phyloP scores from a whole-genome alignment of 2,888 invertebrate genomes.

The Chelonus formosanus region DNA sequence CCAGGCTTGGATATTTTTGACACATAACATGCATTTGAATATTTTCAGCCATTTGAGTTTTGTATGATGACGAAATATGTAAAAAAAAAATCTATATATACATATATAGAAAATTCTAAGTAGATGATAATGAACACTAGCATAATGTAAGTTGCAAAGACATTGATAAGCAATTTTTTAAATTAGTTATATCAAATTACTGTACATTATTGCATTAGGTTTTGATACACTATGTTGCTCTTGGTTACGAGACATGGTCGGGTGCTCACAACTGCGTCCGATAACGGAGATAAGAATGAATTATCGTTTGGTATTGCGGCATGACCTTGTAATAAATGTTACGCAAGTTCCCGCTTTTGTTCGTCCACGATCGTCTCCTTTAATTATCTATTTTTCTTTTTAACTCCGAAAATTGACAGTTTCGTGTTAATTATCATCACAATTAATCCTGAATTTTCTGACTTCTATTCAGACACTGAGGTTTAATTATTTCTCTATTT shows the following conservation, averaged over 20 bases:
- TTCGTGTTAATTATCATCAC: background rate
- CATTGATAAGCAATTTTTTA: background rate
- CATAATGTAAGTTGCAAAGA: no score
- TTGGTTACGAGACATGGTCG: conserved; percentile 29
- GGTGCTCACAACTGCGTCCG: conserved; percentile 31
- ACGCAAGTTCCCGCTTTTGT: conserved; percentile 29
- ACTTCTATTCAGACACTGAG: no score
- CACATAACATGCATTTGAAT: background rate
- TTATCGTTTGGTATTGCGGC: conserved; percentile 38
- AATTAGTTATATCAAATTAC: background rate
- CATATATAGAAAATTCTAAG: no score
- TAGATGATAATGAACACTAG: no score
- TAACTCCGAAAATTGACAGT: conserved; percentile 5
- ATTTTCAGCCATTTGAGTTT: no score
- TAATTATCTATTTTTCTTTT: conserved; percentile 20
- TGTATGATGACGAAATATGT: no score
- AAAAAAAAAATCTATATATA: no score
- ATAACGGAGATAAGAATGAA: conserved; percentile 43
- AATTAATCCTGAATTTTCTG: background rate
- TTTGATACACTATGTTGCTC: conserved; percentile 23
- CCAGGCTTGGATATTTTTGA: background rate
- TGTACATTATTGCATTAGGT: background rate
- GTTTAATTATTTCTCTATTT: no score
- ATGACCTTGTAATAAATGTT: conserved; percentile 37
- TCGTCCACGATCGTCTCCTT: conserved; percentile 1